Base-by-base conservation (phyloP, 2,888 invertebrate species). In the Scaptomyza cyrtandrae region DNA sequence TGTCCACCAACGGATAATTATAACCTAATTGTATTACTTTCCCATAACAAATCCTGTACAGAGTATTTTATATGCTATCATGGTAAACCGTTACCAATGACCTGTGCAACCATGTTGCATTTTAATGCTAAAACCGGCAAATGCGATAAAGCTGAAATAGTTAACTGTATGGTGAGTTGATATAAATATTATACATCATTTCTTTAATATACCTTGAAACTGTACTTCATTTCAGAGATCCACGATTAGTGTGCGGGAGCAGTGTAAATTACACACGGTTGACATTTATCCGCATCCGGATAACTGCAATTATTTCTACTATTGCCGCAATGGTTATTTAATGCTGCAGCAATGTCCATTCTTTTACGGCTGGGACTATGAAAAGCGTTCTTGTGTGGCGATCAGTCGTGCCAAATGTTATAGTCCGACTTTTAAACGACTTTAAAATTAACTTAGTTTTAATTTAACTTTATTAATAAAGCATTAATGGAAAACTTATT, bases 291-390 rank as follows among this genome's bases (percentile, higher is more conserved):
- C 89, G 1, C 91, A 92, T 83, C 74, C 88, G 3, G 75, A 64
- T 9, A 90, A 91, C 48, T 92, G 92, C 69, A 90, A 90, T 29
- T 91, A 91, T 61, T 92, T 89, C 59, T 91, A 91, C 57, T 77
- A 76, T 3, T 92, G 91, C 46, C 75, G 78, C 9, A 81, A 86
- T 44, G 92, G 91, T 1, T 85, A 72, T 49, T 62, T 92, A n/a
- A 80, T 90, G 69, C 80, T 92, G 9, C 91, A 91, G 71, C 91
- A 91, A 64, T 92, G 92, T 57, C 92, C 92, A 0, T 79, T 89
- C 57, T 88, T 80, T 54, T 90, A 87, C 45, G 89, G 89, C 19
- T 92, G 91, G 91, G 92, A 92, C 66, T 75, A 75, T 33, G 75
- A 78, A 37, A 88, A 74, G 43, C 86, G 88, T 29, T 69, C 77